Base-by-base conservation (phyloP, 2,797 vertebrate genomes). In the Glyptemys insculpta region DNA sequence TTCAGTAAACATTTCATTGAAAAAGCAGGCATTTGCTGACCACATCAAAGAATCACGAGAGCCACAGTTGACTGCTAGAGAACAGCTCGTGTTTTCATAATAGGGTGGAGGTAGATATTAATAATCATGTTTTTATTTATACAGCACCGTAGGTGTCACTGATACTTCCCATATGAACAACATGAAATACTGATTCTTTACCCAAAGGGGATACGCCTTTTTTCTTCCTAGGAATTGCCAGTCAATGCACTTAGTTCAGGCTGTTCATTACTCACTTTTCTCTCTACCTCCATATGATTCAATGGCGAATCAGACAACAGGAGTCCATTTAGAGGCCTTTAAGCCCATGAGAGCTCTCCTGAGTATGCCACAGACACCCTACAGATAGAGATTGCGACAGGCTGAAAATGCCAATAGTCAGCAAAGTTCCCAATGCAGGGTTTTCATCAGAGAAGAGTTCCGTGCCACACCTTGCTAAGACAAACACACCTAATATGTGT, bases 381-480 rank as follows among this genome's bases (percentile, higher is more conserved):
- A 56, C 81, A 89, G 34, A 21, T 53, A 57, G 0, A 1, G 7
- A 52, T 83, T 85, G 85, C 62, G 44, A 6, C 31, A 89, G 83
- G 27, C 34, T 94, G 83, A n/a, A 89, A 91, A 81, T 85, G 56
- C 23, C n/a, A 85, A 81, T 72, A 81, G 85, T 91, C 74, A 49
- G 29, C 4, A 85, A n/a, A 83, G 5, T 94, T 92, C 4, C 2
- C 56, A 81, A 11, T 8, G 50, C 62, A 57, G 21, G 4, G 37
- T 50, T 31, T 83, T 85, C 83, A 34, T 29, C 29, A 56, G 34
- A n/a, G 62, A 65, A 65, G 34, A 65, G 59, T 15, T 34, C 16
- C 4, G 14, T 65, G 62, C 34, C n/a, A 34, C 14, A 65, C 15
- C 6, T 65, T n/a, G 34, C 8, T 9, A 65, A n/a, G 15, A 65